Evolutionary conservation across 2,797 vertebrate genomes (phyloP).

Genomic region (Characodon lateralis): DNA sequence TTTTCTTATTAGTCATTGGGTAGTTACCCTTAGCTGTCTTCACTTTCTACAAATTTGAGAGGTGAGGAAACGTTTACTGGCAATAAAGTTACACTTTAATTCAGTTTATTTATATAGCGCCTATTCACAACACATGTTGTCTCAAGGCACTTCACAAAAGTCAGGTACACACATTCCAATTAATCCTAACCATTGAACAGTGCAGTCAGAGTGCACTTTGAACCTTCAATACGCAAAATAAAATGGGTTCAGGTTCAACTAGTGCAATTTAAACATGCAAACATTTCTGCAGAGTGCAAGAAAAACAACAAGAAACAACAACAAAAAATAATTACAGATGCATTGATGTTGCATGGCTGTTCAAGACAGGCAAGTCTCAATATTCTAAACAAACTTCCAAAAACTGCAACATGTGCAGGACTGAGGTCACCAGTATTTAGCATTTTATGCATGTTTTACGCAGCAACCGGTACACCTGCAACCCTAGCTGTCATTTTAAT

Average conservation of each 20-base stretch:
- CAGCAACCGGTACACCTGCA: neutral
- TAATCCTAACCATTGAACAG: no score
- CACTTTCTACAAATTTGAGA: no score
- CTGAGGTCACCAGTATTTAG: neutral
- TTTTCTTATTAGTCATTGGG: no score
- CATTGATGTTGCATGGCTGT: neutral
- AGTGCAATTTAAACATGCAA: neutral
- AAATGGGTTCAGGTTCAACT: neutral
- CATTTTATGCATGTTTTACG: neutral
- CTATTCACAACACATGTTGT: no score
- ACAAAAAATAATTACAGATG: neutral
- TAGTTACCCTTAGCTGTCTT: no score
- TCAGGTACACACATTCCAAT: neutral
- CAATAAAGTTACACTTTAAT: no score
- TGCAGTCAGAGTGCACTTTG: neutral
- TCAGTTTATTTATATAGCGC: no score
- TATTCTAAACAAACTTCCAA: neutral
- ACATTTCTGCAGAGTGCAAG: neutral
- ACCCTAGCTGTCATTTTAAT: neutral
- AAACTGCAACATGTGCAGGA: neutral
- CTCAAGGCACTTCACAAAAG: no score
- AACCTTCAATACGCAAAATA: conserved; percentile 34
- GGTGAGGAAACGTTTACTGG: no score
- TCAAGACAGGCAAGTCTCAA: neutral
- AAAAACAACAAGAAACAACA: neutral